Conservation (phyloP, 1,140 invertebrate species). For the Lepidotrigona ventralis region DNA sequence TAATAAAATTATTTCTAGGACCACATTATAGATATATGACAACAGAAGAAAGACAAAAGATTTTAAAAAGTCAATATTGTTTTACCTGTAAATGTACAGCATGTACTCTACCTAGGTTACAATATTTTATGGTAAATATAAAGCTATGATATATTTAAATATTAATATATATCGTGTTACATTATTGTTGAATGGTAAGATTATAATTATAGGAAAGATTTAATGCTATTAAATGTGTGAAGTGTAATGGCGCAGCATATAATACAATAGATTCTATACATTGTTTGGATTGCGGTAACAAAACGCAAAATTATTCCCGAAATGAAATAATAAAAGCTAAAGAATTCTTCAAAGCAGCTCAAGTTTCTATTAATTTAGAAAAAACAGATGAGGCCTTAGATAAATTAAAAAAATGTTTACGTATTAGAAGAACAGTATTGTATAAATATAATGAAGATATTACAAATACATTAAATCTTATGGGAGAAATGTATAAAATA, state of each 20-base stretch:
- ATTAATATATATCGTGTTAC: neutral
- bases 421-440: slow-evolving; percentile 75
- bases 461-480: slow-evolving; percentile 77
- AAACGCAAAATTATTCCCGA: slow-evolving; percentile 58
- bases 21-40: slow-evolving; percentile 84
- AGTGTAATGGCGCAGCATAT: slow-evolving; percentile 71
- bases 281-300: slow-evolving; percentile 71
- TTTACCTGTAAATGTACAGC: slow-evolving; percentile 85
- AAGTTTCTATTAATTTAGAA: slow-evolving; percentile 56
- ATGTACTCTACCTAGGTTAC: slow-evolving; percentile 80
- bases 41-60: slow-evolving; percentile 81
- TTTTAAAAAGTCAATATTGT: slow-evolving; percentile 85
- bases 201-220: slow-evolving; percentile 74
- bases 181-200: neutral
- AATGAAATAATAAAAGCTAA: slow-evolving; percentile 75
- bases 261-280: slow-evolving; percentile 42
- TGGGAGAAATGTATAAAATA: slow-evolving; percentile 80
- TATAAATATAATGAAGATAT: slow-evolving; percentile 80
- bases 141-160: neutral
- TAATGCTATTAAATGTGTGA: slow-evolving; percentile 71
- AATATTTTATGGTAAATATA: slow-evolving; percentile 80
- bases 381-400: slow-evolving; percentile 63
- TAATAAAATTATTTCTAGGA: slow-evolving; percentile 71
- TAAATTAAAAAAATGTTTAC: slow-evolving; percentile 74
- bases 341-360: slow-evolving; percentile 66